These are phyloP conservation scores for Potorous gilbertii DNA, from an alignment of 2,797 vertebrate genomes.

Conservation along the genomic window DNA sequence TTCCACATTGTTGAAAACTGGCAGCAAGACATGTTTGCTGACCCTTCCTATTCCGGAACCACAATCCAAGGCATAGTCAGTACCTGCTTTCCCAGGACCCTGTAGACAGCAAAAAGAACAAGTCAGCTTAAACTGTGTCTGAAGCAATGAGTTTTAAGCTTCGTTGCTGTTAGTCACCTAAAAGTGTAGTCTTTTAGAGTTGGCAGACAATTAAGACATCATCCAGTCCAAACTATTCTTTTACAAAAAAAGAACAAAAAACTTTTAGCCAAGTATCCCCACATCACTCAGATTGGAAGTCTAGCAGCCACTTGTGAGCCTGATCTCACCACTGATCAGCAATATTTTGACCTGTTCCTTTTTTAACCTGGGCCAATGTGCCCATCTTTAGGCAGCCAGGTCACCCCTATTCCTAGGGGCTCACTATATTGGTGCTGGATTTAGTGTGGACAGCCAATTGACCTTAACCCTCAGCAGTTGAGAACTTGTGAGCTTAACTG, in stretches of 20 bases:
- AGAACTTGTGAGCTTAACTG: not conserved
- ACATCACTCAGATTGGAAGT: not conserved
- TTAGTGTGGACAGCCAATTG: not conserved
- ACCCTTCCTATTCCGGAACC: constrained; percentile 96
- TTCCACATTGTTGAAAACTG: constrained; percentile 92
- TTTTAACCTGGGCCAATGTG: not conserved
- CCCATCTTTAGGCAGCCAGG: not conserved
- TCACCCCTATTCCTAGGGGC: not conserved
- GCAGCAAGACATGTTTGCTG: constrained; percentile 93
- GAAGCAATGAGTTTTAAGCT: not conserved
- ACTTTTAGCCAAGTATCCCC: not conserved
- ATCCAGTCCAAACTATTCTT: not conserved
- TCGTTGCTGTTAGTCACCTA: not conserved
- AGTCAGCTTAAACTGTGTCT: not conserved
- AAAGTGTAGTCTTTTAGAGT: not conserved
- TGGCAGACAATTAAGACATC: not conserved
- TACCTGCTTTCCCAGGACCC: constrained; percentile 92
- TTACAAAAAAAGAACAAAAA: not conserved
- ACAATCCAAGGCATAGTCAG: constrained; percentile 92
- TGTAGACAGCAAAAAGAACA: constrained; percentile 75
- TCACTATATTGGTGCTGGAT: not conserved
- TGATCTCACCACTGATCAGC: not conserved
- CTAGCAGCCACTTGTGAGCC: not conserved
- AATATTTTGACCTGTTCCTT: not conserved
- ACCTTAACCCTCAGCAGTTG: not conserved